phyloP scores from a whole-genome alignment of 2,888 invertebrate genomes.

The Drosophila limbata region DNA sequence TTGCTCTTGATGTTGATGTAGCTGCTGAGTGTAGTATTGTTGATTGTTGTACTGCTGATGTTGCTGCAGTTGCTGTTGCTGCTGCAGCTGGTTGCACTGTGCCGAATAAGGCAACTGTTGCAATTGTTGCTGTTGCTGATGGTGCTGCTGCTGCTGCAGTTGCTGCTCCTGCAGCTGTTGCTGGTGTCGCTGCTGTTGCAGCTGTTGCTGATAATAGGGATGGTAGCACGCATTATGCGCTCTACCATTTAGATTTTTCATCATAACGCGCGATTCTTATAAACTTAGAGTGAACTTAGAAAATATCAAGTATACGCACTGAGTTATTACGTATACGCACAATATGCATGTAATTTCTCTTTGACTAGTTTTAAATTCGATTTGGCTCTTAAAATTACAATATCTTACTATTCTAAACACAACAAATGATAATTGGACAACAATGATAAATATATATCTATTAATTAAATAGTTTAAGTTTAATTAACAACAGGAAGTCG shows the following conservation, averaged over 20 bases:
- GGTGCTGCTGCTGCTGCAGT: slow-evolving; percentile 38
- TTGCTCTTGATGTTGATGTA: slow-evolving; percentile 58
- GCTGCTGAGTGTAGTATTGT: slow-evolving; percentile 30
- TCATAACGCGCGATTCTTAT: slow-evolving; percentile 62
- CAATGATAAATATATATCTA: slow-evolving; percentile 40
- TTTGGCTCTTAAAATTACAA: slow-evolving; percentile 33
- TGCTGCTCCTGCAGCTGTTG: slow-evolving; percentile 50
- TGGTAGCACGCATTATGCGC: slow-evolving; percentile 80
- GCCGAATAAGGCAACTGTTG: slow-evolving; percentile 24
- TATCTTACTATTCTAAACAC: slow-evolving; percentile 21
- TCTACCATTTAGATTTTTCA: slow-evolving; percentile 79
- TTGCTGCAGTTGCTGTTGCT: slow-evolving; percentile 40
- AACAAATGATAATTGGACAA: slow-evolving; percentile 57
- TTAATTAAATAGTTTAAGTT: slow-evolving; percentile 17
- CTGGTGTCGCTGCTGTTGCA: slow-evolving; percentile 59
- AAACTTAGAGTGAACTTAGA: slow-evolving; percentile 38
- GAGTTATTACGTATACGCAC: slow-evolving; percentile 64
- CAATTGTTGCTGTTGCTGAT: slow-evolving; percentile 32
- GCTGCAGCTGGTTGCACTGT: slow-evolving; percentile 52
- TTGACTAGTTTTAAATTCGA: slow-evolving; percentile 65
- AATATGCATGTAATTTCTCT: slow-evolving; percentile 43
- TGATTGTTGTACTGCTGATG: slow-evolving; percentile 36
- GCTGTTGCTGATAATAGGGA: slow-evolving; percentile 68
- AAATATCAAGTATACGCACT: slow-evolving; percentile 72
- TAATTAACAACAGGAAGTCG: slow-evolving; percentile 38